Evolutionary conservation across 2,797 vertebrate genomes (phyloP).

Genomic region (Rhabdomys pumilio): DNA sequence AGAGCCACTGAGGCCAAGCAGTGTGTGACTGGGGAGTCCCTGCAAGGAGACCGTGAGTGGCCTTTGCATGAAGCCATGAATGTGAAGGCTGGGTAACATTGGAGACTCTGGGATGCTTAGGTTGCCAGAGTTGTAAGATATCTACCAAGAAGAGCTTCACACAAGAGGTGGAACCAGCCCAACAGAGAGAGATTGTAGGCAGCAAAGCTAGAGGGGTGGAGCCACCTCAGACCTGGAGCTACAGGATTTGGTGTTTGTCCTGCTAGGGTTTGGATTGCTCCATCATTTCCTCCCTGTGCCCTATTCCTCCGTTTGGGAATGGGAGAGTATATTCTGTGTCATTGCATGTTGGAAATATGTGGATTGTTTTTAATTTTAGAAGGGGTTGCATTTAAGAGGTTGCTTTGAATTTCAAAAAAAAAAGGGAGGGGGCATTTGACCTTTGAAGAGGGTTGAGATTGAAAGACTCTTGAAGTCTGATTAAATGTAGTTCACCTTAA

Average conservation of each 20-base stretch:
- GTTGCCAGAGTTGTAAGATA: not conserved
- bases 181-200: not conserved
- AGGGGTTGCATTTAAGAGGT: not conserved
- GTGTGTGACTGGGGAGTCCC: not conserved
- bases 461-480: not conserved
- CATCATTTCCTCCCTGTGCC: not conserved
- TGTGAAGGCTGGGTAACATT: not conserved
- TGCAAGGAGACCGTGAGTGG: not conserved
- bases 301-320: not conserved
- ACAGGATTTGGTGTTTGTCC: not conserved
- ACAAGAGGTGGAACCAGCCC: not conserved
- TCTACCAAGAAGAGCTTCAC: not conserved
- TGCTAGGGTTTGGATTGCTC: not conserved
- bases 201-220: not conserved
- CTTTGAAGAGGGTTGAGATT: not conserved
- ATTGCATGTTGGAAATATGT: not conserved
- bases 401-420: not conserved
- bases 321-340: not conserved
- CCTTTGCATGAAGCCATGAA: not conserved
- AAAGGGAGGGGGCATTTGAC: not conserved
- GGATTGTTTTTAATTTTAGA: not conserved
- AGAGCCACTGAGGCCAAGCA: not conserved
- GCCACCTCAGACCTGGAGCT: not conserved
- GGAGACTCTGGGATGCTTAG: not conserved
- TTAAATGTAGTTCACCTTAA: no score